These are phyloP conservation scores for Hydropsyche betteni DNA, from an alignment of 2,888 invertebrate genomes.

Conservation along the genomic window DNA sequence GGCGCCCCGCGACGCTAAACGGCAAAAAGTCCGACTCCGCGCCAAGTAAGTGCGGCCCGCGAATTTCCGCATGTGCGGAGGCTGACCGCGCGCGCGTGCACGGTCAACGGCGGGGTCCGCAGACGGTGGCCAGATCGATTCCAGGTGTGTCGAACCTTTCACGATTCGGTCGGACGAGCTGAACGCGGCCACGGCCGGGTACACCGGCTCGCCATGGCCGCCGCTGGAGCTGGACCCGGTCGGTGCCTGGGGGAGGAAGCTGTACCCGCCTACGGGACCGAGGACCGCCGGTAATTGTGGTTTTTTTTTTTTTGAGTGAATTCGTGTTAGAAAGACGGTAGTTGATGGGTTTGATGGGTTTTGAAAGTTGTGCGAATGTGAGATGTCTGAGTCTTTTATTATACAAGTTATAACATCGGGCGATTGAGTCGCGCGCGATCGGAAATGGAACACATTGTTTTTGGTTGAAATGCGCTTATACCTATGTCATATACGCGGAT, in stretches of 20 bases:
- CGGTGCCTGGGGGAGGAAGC: conserved; percentile 80
- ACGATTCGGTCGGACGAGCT: conserved; percentile 82
- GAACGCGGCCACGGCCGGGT: conserved; percentile 76
- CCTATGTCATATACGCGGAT: too few species aligned
- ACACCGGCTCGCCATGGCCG: conserved; percentile 84
- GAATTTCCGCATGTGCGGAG: not conserved
- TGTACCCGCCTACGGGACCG: conserved; percentile 78
- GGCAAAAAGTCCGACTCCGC: not conserved
- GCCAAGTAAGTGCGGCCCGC: not conserved
- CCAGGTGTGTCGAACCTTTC: conserved; percentile 55
- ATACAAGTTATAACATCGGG: too few species aligned
- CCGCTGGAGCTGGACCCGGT: conserved; percentile 79
- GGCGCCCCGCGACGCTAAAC: conserved; percentile 42
- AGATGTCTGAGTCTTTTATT: too few species aligned
- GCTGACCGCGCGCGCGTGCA: not conserved
- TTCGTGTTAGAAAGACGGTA: not conserved
- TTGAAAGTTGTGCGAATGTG: too few species aligned
- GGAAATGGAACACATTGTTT: too few species aligned
- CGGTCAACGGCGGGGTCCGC: not conserved
- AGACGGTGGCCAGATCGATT: conserved; percentile 17
- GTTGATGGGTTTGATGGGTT: too few species aligned
- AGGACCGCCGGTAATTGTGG: conserved; percentile 66
- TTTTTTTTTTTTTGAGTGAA: conserved; percentile 2
- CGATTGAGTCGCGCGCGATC: too few species aligned
- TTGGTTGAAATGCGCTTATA: too few species aligned